Evolutionary conservation across 1,140 invertebrate genomes (phyloP), one percentile per base, ranked within the genome.

Genomic region (Papilio machaon): DNA sequence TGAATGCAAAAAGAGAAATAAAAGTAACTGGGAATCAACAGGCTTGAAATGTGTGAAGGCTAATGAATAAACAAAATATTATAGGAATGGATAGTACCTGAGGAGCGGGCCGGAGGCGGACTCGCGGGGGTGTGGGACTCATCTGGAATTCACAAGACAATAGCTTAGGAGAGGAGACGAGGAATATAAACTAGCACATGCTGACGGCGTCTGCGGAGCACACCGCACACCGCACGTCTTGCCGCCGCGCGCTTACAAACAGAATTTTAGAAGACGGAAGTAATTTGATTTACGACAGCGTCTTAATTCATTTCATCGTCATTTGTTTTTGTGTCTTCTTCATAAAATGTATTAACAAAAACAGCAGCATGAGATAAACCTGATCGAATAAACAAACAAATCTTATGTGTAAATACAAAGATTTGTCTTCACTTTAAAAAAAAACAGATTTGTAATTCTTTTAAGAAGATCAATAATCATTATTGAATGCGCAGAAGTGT

Each of bases 91-190:
- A 89, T 84, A 87, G 89, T 94, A 95, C 95, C 95, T 95, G 95
- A 92, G 94, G 94, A 94, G 82, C 93, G 95, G 90, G 91, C 91
- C 93, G 94, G 92, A 86, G 92, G 91, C 94, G 89, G 90, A 87
- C 94, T 94, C 92, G 93, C 94, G 89, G 91, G 94, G 88, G 91
- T 93, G 91, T 84, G 91, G 91, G 94, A 95, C 90, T 94, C 95
- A 95, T 95, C 95, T 95, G 95, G 90, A 95, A 95, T 94, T 88
- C 90, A 95, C 86, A 95, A 94, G 89, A 94, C 90, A 94, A 92
- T 85, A 90, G 88, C 91, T 93, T 93, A 94, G 91, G 92, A 88
- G 80, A 85, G 91, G 90, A 73, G 54, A 73, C 60, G 77, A 80
- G 89, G 91, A 91, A 90, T 88, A 90, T 85, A 85, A 88, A 89